A percentile compares a stretch with the other conserved stretches of the same genome.
These are phyloP conservation scores for Seriola aureovittata DNA, from an alignment of 2,113 vertebrate genomes.

Conservation along the genomic window DNA sequence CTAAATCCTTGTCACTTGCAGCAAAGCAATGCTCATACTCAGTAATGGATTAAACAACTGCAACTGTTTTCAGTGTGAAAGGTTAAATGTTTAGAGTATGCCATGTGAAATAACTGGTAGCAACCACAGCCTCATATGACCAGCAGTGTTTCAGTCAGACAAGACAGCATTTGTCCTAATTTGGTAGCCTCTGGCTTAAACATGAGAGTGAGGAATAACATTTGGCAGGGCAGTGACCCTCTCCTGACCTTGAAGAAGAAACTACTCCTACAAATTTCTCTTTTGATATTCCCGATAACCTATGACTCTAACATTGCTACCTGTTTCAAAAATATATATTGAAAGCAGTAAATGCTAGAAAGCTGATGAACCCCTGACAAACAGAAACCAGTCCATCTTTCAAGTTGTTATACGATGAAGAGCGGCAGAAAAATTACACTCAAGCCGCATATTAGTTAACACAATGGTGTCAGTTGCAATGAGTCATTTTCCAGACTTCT, in stretches of 20 bases:
- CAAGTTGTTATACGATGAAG: background rate
- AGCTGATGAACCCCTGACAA: background rate
- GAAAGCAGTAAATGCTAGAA: background rate
- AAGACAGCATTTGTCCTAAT: constrained; percentile 1
- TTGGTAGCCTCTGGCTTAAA: background rate
- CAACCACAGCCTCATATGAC: constrained; percentile 8
- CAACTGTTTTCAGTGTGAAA: background rate
- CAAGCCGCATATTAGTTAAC: background rate
- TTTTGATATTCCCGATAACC: background rate
- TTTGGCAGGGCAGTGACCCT: too few species aligned
- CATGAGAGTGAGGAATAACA: background rate
- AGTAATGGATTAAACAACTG: background rate
- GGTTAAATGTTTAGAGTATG: background rate
- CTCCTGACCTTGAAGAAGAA: background rate
- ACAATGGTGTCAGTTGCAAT: background rate
- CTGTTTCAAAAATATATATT: background rate
- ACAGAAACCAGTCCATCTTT: background rate
- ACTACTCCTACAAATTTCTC: background rate
- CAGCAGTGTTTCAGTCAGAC: constrained; percentile 2
- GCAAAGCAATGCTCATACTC: background rate
- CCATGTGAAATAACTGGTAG: background rate
- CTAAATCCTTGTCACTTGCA: background rate
- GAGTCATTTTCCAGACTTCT: background rate
- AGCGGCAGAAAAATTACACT: background rate
- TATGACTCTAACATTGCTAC: background rate